phyloP scores from a whole-genome alignment of 2,113 vertebrate genomes.

The Zapornia atra region DNA sequence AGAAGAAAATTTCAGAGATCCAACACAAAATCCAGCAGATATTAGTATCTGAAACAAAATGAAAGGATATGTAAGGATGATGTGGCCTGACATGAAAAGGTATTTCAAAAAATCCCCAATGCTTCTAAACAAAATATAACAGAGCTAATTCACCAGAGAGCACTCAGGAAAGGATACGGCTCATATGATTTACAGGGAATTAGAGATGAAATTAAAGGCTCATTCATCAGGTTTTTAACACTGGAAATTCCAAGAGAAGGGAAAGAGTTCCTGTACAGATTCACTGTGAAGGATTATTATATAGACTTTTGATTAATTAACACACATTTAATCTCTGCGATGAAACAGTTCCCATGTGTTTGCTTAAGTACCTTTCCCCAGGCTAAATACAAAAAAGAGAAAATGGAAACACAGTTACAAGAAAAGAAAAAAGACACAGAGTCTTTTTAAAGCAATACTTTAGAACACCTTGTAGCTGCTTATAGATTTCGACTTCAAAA shows the following conservation, averaged over 20 bases:
- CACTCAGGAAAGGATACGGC: not conserved
- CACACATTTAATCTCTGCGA: not conserved
- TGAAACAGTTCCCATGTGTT: not conserved
- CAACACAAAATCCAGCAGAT: not conserved
- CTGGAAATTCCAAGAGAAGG: not conserved
- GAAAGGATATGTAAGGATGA: not conserved
- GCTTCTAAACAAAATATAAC: not conserved
- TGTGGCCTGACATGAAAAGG: not conserved
- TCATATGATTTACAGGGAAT: not conserved
- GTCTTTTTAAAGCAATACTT: not conserved
- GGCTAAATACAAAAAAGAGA: not conserved
- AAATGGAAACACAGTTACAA: not conserved
- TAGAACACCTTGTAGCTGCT: not conserved
- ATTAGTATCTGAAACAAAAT: not conserved
- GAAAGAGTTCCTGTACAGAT: not conserved
- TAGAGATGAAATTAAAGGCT: not conserved
- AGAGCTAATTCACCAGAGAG: not conserved
- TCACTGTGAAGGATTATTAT: not conserved
- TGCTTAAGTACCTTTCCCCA: not conserved
- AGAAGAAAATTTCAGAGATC: not conserved
- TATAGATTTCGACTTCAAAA: not conserved
- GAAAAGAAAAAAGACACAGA: not conserved
- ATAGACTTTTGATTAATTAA: slow-evolving; percentile 6
- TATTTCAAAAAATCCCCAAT: not conserved
- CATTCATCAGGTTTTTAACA: not conserved